Conservation (phyloP, 2,888 invertebrate species). For the Thelaira solivaga region DNA sequence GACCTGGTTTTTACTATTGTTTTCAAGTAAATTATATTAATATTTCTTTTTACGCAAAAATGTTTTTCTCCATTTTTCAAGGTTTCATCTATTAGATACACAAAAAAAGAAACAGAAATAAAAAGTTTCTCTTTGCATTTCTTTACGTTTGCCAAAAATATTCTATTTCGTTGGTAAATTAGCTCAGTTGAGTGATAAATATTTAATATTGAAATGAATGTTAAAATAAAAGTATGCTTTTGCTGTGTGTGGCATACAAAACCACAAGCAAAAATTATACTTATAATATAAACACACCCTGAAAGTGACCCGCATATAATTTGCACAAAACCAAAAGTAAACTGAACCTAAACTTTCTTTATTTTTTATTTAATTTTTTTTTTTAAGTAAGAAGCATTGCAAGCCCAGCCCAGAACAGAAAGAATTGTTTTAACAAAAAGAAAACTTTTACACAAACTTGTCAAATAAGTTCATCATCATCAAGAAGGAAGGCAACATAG, state of each 20-base stretch:
- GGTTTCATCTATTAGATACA: constrained; percentile 15
- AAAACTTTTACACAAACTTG: background rate
- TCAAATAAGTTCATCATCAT: constrained; percentile 26
- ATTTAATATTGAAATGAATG: constrained; percentile 46
- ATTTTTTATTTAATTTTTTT: too few species aligned
- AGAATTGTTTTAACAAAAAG: constrained; percentile 8
- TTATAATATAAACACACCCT: constrained; percentile 32
- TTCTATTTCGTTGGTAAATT: constrained; percentile 36
- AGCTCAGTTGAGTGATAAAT: constrained; percentile 51
- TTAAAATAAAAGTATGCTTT: constrained; percentile 32
- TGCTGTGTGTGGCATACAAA: constrained; percentile 32
- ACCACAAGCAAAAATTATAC: constrained; percentile 27
- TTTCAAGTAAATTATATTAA: too few species aligned
- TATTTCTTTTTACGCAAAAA: too few species aligned
- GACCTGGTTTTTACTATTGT: too few species aligned
- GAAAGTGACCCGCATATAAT: constrained; percentile 53
- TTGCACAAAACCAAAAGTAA: constrained; percentile 32
- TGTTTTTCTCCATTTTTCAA: constrained; percentile 24
- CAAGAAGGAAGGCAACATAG: background rate
- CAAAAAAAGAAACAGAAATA: background rate
- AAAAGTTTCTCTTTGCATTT: background rate
- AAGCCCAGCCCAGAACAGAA: background rate
- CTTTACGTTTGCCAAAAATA: background rate
- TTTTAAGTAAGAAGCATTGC: constrained; percentile 2
- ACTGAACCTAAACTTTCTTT: too few species aligned